A percentile compares a stretch with the other conserved stretches of the same genome.
phyloP scores from a whole-genome alignment of 2,113 vertebrate genomes.

The Pungitius pungitius region DNA sequence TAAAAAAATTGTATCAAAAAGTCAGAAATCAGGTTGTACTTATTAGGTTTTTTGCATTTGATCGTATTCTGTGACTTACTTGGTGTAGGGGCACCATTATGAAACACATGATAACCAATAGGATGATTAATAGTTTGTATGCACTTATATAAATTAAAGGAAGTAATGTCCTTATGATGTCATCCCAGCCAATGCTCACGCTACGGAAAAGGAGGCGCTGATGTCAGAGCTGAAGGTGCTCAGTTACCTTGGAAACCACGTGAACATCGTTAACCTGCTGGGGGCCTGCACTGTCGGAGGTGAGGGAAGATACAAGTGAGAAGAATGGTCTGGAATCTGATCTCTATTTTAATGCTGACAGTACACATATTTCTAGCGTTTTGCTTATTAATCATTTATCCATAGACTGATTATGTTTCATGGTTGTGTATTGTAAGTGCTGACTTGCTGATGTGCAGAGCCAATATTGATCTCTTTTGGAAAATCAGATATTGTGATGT shows the following conservation, averaged over 20 bases:
- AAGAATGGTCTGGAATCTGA: neutral
- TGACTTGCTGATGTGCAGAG: conserved; percentile 15
- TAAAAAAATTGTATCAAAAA: neutral
- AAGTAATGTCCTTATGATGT: conserved; percentile 34
- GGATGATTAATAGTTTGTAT: neutral
- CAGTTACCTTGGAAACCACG: conserved; percentile 94
- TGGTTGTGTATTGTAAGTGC: neutral
- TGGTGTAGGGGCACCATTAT: neutral
- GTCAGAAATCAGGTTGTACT: neutral
- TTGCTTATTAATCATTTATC: neutral
- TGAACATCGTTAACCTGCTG: conserved; percentile 95
- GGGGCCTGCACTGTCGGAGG: conserved; percentile 95
- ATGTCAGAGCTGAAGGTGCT: conserved; percentile 98
- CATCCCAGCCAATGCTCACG: conserved; percentile 89
- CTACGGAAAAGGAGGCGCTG: conserved; percentile 93
- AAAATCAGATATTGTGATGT: conserved; percentile 48
- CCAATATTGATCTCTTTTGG: conserved; percentile 29
- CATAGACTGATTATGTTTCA: conserved; percentile 24
- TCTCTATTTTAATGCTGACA: neutral
- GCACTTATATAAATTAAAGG: neutral
- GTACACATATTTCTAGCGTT: neutral
- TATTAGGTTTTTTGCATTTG: neutral
- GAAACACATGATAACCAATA: neutral
- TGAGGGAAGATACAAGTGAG: conserved; percentile 57
- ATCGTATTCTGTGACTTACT: neutral